Conservation (phyloP, 2,888 invertebrate species). For the Synergus umbraculus region DNA sequence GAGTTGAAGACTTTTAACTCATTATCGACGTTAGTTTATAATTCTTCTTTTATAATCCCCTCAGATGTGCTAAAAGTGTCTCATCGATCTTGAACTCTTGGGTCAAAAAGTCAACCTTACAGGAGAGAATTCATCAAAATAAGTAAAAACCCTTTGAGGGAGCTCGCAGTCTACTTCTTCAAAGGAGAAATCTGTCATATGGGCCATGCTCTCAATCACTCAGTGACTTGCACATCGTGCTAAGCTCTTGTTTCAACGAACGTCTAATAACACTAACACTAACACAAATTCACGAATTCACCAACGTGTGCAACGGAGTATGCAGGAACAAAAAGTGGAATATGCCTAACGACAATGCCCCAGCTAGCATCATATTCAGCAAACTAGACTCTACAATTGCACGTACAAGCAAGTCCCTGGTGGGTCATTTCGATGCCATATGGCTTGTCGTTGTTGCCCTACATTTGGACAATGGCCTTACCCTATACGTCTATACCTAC, state of each 20-base stretch:
- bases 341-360: constrained; percentile 49
- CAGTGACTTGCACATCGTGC: constrained; percentile 51
- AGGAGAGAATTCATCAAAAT: constrained; percentile 8
- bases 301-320: constrained; percentile 48
- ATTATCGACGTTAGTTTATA: too few relatives aligned
- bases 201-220: constrained; percentile 56
- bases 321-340: constrained; percentile 50
- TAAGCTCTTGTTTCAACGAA: constrained; percentile 41
- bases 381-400: constrained; percentile 46
- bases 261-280: constrained; percentile 29
- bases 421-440: constrained; percentile 69
- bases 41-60: neutral
- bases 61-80: neutral
- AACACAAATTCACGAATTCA: constrained; percentile 19
- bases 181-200: constrained; percentile 44
- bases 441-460: constrained; percentile 62
- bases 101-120: constrained; percentile 4
- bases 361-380: constrained; percentile 25
- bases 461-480: constrained; percentile 60
- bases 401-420: constrained; percentile 50
- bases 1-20: too few relatives aligned
- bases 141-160: constrained; percentile 31
- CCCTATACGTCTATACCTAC: constrained; percentile 33
- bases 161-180: neutral
- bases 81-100: neutral